Percentiles rank a stretch among this genome's conserved stretches.
phyloP scores from a whole-genome alignment of 2,113 vertebrate genomes.

The Patagioenas fasciata region DNA sequence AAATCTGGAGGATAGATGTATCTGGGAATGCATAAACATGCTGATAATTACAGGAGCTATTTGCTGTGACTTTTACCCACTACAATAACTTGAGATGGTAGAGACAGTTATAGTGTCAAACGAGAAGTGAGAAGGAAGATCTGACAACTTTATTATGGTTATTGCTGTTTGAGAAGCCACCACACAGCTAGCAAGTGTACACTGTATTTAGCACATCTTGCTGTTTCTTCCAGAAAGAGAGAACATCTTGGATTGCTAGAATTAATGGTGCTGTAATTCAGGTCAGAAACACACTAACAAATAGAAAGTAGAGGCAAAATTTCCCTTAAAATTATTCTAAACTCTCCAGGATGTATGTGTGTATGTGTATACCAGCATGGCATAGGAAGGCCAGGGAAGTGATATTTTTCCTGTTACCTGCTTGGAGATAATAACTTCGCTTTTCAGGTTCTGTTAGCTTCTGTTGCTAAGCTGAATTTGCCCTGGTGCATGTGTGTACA shows the following conservation, averaged over 20 bases:
- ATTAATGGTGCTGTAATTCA: background rate
- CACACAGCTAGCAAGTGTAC: background rate
- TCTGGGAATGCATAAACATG: background rate
- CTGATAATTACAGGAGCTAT: background rate
- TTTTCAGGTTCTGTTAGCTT: background rate
- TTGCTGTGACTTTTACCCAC: background rate
- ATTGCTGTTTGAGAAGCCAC: background rate
- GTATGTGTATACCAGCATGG: background rate
- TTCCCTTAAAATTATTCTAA: background rate
- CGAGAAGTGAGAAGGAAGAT: conserved; percentile 14
- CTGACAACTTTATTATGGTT: conserved; percentile 16
- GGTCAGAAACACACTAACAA: background rate
- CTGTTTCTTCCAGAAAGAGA: background rate
- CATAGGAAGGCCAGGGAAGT: background rate
- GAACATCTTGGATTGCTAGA: background rate
- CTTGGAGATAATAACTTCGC: background rate
- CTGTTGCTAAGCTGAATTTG: background rate
- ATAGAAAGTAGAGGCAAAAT: background rate
- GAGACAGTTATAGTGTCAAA: background rate
- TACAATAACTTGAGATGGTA: background rate
- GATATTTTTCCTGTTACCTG: background rate
- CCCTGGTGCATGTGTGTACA: background rate
- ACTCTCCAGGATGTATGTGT: background rate
- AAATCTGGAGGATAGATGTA: background rate
- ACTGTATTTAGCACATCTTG: background rate